Base-by-base conservation (phyloP, 2,888 invertebrate genomes). In the Drosophila algonquin region DNA sequence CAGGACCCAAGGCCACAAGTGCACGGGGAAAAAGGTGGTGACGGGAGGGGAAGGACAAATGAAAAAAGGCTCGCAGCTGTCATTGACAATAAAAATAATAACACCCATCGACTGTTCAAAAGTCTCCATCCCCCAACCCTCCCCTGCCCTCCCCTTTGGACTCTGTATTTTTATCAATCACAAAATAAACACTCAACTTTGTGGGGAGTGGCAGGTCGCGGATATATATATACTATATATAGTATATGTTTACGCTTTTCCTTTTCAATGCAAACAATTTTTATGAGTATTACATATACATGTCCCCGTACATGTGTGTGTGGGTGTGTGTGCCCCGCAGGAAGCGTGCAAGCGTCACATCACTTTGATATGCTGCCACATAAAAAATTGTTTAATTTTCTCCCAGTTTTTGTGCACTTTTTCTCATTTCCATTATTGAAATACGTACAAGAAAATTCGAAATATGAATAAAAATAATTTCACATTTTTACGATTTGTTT, bases 401-500 rank as follows among this genome's bases (percentile, higher is more conserved):
- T 48, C 57, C 57, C 54, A 55, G 46, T 63, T 68, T 63, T 18
- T 5, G 8, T 16, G 18, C 47, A 53, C 40, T 61, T 48, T 21
- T 24, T 24, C 10, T 10, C n/a, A 45, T 55, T 62, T 50, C 52
- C 72, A 78, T 88, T 82, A 83, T 88, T 88, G 88, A 88, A 83
- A 40, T 40, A 76, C 75, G 21, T 21, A 21, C 21, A 78, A 76
- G 79, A 78, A 78, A 64, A 63, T 59, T 71, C 70, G 73, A 75
- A 60, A 73, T 57, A 70, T 63, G 63, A 73, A 69, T 64, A 81
- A 70, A 73, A 54, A 46, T 45, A 61, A 69, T 75, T 60, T 59
- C 54, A 58, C 62, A 74, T 86, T 79, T 79, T 88, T 89, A 85
- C 81, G 89, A 86, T 88, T 87, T 83, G 78, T 84, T 81, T 87